A percentile compares a stretch with the other conserved stretches of the same genome.
Conservation (phyloP, 1,140 invertebrate species). For the Samia ricini region DNA sequence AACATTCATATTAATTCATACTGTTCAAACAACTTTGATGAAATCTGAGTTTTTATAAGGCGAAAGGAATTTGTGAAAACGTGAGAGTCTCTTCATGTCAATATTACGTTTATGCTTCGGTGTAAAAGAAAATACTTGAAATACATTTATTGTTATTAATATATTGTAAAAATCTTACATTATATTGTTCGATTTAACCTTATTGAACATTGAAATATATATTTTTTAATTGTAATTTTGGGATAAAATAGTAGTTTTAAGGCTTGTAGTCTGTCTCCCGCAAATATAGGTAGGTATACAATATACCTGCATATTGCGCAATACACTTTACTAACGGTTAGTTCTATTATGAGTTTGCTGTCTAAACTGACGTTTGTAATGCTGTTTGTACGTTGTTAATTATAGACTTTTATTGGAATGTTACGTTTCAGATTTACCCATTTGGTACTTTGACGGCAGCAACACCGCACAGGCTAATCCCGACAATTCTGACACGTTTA, state of each 20-base stretch:
- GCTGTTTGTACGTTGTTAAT: slow-evolving; percentile 8
- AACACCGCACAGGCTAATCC: slow-evolving; percentile 87
- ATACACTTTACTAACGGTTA: not conserved
- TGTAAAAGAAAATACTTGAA: no score
- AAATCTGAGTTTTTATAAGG: not conserved
- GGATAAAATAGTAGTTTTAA: no score
- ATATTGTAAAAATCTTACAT: no score
- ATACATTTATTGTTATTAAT: no score
- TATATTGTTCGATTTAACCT: no score
- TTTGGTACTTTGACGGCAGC: slow-evolving; percentile 99
- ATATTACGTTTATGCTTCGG: no score
- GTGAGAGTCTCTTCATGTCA: not conserved
- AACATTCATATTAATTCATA: not conserved
- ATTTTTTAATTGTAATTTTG: no score
- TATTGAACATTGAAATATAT: no score
- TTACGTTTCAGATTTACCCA: slow-evolving; percentile 85
- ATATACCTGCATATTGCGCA: no score
- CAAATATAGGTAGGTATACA: no score
- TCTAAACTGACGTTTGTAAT: not conserved
- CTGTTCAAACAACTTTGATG: not conserved
- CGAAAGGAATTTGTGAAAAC: not conserved
- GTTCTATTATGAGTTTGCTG: not conserved
- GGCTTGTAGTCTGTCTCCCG: no score
- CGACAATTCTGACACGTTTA: slow-evolving; percentile 92
- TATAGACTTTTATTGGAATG: slow-evolving; percentile 9